Base-by-base conservation (phyloP, 2,888 invertebrate species). In the Frankliniella fusca region DNA sequence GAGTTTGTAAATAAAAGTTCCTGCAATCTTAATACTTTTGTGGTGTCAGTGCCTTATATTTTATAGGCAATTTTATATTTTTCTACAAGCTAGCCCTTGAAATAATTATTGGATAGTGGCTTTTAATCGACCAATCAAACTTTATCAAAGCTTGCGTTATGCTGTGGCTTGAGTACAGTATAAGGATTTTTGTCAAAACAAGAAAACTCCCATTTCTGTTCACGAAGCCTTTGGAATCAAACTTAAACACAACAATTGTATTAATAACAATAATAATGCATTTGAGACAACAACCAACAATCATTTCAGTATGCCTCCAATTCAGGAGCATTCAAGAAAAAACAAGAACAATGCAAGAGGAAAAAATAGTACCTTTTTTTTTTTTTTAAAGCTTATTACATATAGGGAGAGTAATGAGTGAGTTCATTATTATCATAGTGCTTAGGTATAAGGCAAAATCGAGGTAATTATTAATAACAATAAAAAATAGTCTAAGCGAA, bases 401-500 rank as follows among this genome's bases (percentile, higher is more conserved):
- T 27, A 76, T 27, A 27, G 70, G 23, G 70, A 76, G 70, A 76
- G 70, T 23, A 76, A 76, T 23, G 70, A 23, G 70, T 76, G 70
- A 76, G 12, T 27, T 27, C 70, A 76, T 76, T 76, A 76, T 23
- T 23, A 20, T 54, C 20, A 76, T 76, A 76, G 70, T 76, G 70
- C 70, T 76, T 76, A 76, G n/a, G 7, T 20, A 76, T 76, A 23
- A 23, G 27, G 70, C 27, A 76, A 76, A 76, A 11, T 23, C 27
- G 27, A 76, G 27, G 23, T 76, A 76, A 61, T 61, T 76, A 12
- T 27, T 27, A 23, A 27, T 27, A 10, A 76, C 23, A 12, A 27
- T 27, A 76, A 76, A 76, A 76, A 76, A 76, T 76, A 76, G 27
- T 76, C 70, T 76, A 76, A 76, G 70, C 70, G 27, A 76, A 76